Evolutionary conservation across 2,797 vertebrate species (phyloP).

Genomic region (Sebastes vulpes): DNA sequence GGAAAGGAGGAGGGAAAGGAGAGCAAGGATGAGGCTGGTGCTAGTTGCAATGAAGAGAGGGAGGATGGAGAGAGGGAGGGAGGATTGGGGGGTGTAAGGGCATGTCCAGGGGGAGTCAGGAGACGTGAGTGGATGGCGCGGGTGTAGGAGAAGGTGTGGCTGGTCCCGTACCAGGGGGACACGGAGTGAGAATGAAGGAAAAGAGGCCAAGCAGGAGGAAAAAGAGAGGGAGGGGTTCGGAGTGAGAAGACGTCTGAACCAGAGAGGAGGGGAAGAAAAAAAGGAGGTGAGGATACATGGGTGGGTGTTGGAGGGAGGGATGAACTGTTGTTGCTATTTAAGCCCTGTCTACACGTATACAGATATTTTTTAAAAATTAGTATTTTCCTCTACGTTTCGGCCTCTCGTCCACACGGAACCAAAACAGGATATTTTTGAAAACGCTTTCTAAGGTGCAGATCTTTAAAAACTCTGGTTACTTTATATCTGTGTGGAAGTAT

Average conservation of each 20-base stretch:
- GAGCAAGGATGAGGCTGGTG: neutral
- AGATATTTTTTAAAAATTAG: no score
- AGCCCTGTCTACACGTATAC: no score
- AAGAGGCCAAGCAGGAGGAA: slow-evolving; percentile 18
- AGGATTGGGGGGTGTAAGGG: neutral
- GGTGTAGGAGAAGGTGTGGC: slow-evolving; percentile 31
- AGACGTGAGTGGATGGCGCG: slow-evolving; percentile 15
- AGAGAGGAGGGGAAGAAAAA: neutral
- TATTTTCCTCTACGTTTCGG: no score
- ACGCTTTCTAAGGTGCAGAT: no score
- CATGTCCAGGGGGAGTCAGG: slow-evolving; percentile 29
- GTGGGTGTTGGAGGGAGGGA: no score
- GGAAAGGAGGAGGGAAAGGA: neutral
- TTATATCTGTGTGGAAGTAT: rapidly evolving
- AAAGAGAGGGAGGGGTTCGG: neutral
- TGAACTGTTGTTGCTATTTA: no score
- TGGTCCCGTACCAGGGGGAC: slow-evolving; percentile 19
- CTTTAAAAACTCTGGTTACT: no score
- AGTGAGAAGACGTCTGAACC: neutral
- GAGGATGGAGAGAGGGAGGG: neutral
- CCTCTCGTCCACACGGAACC: no score
- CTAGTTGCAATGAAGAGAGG: neutral
- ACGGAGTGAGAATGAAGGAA: slow-evolving; percentile 44
- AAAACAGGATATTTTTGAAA: no score
- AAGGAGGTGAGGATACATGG: neutral